Evolutionary conservation across 2,888 invertebrate genomes (phyloP).

Genomic region (Incurvaria masculella): DNA sequence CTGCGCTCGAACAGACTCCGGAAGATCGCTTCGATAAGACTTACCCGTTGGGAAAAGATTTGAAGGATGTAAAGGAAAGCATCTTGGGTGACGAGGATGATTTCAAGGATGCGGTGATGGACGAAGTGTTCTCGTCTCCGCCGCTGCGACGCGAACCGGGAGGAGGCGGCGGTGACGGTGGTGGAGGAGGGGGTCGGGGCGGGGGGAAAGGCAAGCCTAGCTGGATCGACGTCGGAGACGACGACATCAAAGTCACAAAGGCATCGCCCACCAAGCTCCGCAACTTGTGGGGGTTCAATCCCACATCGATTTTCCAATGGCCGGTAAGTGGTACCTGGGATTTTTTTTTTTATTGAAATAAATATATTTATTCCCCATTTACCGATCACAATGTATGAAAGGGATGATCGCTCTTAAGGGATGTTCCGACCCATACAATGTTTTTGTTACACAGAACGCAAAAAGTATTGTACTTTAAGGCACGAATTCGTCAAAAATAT

Average conservation of each 20-base stretch:
- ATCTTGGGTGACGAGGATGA: slow-evolving; percentile 47
- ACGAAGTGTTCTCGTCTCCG: slow-evolving; percentile 46
- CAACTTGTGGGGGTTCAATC: slow-evolving; percentile 57
- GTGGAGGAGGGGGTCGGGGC: too few relatives aligned
- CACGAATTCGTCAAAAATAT: too few relatives aligned
- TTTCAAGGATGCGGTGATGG: slow-evolving; percentile 44
- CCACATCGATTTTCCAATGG: slow-evolving; percentile 65
- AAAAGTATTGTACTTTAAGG: too few relatives aligned
- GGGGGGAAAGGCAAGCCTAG: too few relatives aligned
- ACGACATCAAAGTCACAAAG: slow-evolving; percentile 42
- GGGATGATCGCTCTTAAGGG: too few relatives aligned
- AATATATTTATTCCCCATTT: too few relatives aligned
- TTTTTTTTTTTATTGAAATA: too few relatives aligned
- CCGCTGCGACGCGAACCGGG: slow-evolving; percentile 27
- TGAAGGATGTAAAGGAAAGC: slow-evolving; percentile 43
- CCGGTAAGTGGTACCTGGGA: slow-evolving; percentile 58
- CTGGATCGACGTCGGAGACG: slow-evolving; percentile 8
- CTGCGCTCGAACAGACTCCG: background rate
- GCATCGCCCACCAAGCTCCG: slow-evolving; percentile 19
- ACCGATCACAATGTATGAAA: too few relatives aligned
- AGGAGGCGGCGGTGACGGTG: slow-evolving; percentile 24
- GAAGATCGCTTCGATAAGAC: slow-evolving; percentile 34
- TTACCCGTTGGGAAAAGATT: slow-evolving; percentile 29
- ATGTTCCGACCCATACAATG: too few relatives aligned
- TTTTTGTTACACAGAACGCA: too few relatives aligned